Evolutionary conservation across 1,140 invertebrate species (phyloP).

Genomic region (Ganaspis sp.): DNA sequence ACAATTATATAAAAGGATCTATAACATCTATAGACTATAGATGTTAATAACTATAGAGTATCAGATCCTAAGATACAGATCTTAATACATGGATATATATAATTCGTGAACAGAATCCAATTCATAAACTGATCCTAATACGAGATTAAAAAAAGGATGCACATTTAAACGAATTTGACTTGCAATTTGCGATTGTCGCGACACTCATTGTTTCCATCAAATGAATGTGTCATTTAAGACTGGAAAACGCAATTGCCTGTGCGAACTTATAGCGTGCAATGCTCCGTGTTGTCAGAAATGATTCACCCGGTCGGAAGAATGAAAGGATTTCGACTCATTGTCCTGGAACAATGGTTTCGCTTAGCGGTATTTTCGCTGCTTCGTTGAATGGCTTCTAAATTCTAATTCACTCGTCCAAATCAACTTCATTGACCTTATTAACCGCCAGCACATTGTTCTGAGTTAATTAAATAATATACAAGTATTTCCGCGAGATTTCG

Average conservation of each 20-base stretch:
- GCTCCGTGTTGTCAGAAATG: neutral
- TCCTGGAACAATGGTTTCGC: slow-evolving; percentile 6
- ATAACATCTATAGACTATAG: too few relatives aligned
- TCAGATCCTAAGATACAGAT: too few relatives aligned
- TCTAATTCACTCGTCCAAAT: slow-evolving; percentile 3
- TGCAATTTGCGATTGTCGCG: neutral
- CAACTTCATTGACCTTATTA: slow-evolving; percentile 1
- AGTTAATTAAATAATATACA: neutral
- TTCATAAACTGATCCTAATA: too few relatives aligned
- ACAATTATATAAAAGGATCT: too few relatives aligned
- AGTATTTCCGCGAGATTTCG: neutral
- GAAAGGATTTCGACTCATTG: slow-evolving; percentile 25
- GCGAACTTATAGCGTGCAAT: slow-evolving; percentile 20
- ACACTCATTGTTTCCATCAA: slow-evolving; percentile 2
- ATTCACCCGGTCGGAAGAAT: slow-evolving; percentile 13
- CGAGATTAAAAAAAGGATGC: too few relatives aligned
- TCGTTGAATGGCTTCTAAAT: neutral
- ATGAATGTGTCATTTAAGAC: slow-evolving; percentile 14
- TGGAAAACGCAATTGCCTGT: slow-evolving; percentile 18
- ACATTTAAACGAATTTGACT: neutral
- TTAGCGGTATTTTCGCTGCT: slow-evolving; percentile 8
- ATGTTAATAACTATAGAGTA: too few relatives aligned
- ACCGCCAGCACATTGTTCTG: neutral
- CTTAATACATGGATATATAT: too few relatives aligned
- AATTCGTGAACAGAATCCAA: too few relatives aligned